Percentiles rank a stretch among this genome's conserved stretches.
Evolutionary conservation across 2,888 invertebrate species (phyloP).

Genomic region (Cephonodes hylas): DNA sequence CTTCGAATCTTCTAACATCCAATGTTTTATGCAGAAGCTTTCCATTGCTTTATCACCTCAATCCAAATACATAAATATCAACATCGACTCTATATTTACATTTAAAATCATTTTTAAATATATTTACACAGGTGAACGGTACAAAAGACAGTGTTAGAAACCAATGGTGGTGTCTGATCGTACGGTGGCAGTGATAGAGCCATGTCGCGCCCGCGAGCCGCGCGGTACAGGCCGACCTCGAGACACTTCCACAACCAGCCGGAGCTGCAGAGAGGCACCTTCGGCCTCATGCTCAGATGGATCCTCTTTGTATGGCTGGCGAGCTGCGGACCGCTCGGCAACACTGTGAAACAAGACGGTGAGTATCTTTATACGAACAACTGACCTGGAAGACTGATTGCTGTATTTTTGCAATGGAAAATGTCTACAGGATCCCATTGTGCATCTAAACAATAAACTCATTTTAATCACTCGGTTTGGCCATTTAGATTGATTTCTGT

Average conservation of each 20-base stretch:
- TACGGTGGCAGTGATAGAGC: conserved; percentile 34
- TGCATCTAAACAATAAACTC: too few relatives aligned
- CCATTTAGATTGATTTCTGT: too few relatives aligned
- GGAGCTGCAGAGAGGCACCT: conserved; percentile 60
- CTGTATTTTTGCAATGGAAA: too few relatives aligned
- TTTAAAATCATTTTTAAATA: too few relatives aligned
- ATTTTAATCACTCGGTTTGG: too few relatives aligned
- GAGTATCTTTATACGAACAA: conserved; percentile 31
- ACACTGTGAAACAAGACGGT: conserved; percentile 76
- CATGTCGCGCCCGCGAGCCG: conserved; percentile 55
- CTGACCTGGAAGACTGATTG: too few relatives aligned
- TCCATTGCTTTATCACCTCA: too few relatives aligned
- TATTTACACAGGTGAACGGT: not conserved
- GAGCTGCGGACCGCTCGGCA: conserved; percentile 67
- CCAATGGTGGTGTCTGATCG: conserved; percentile 40
- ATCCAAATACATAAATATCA: too few relatives aligned
- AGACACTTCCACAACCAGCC: conserved; percentile 76
- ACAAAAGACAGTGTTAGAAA: conserved; percentile 25
- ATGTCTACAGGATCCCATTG: too few relatives aligned
- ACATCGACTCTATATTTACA: too few relatives aligned
- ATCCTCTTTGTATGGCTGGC: conserved; percentile 70
- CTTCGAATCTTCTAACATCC: too few relatives aligned
- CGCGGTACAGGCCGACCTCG: conserved; percentile 59
- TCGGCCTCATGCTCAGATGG: conserved; percentile 70
- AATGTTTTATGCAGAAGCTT: too few relatives aligned